These are phyloP conservation scores for Saccopteryx leptura DNA, from an alignment of 2,113 vertebrate genomes.

Conservation along the genomic window DNA sequence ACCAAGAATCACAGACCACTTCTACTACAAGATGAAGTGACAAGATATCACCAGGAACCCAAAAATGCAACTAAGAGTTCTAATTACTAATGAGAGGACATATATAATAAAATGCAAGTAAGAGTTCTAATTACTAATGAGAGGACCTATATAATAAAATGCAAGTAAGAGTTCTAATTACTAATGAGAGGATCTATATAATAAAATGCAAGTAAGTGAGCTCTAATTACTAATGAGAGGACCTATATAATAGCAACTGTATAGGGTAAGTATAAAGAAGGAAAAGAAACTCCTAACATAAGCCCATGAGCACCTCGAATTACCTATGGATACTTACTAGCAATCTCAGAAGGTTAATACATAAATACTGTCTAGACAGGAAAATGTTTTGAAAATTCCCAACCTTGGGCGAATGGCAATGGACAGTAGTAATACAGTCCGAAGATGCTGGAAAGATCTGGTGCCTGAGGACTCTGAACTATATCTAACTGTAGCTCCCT, in stretches of 20 bases:
- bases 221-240: neutral
- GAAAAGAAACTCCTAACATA: neutral
- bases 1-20: neutral
- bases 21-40: neutral
- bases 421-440: neutral
- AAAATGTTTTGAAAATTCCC: neutral
- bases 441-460: neutral
- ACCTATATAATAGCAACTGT: neutral
- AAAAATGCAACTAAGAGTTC: neutral
- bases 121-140: no score
- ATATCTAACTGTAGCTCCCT: neutral
- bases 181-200: no score
- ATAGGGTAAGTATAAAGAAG: neutral
- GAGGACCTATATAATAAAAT: no score
- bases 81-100: no score
- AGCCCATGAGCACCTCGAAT: neutral
- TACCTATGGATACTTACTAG: neutral
- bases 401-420: neutral
- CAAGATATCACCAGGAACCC: neutral
- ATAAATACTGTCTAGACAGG: neutral
- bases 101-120: no score
- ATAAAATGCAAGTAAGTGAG: neutral
- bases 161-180: no score
- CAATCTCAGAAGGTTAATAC: neutral
- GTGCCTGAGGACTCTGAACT: neutral